These are phyloP conservation scores for Drosophila pseudoananassae DNA, from an alignment of 1,140 invertebrate genomes.

Conservation along the genomic window DNA sequence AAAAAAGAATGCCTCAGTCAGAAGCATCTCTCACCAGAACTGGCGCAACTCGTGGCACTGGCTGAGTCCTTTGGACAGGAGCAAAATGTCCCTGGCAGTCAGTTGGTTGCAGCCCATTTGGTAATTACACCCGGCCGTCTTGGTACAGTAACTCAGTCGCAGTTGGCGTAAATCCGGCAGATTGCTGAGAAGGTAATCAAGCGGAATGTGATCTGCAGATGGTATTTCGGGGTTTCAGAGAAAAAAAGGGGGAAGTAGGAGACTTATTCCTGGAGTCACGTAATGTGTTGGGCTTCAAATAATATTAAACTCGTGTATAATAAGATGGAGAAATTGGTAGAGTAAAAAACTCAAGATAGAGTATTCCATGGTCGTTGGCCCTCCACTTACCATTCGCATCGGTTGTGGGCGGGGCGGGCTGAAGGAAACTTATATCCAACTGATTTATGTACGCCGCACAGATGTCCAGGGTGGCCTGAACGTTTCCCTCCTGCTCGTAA, in stretches of 20 bases:
- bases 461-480: constrained; percentile 73
- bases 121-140: constrained; percentile 79
- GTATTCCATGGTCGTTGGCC: constrained; percentile 9
- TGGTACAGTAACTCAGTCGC: constrained; percentile 79
- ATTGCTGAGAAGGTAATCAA: constrained; percentile 83
- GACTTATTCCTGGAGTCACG: not conserved
- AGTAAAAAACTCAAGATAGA: not conserved
- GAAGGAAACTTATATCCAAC: constrained; percentile 77
- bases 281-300: not conserved
- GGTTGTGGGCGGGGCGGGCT: constrained; percentile 63
- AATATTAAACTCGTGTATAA: not conserved
- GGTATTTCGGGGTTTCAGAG: not conserved
- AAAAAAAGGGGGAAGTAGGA: not conserved
- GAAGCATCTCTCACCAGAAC: constrained; percentile 65
- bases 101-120: constrained; percentile 79
- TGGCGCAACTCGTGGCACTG: constrained; percentile 71
- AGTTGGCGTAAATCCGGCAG: constrained; percentile 80
- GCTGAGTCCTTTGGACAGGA: constrained; percentile 71
- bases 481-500: constrained; percentile 83
- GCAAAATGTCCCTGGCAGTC: constrained; percentile 66
- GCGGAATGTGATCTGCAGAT: constrained; percentile 83
- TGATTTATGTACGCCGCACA: constrained; percentile 80
- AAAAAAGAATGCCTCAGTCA: not conserved
- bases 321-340: not conserved
- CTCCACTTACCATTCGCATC: constrained; percentile 71